Base-by-base conservation (phyloP, 2,113 vertebrate species). In the Redunca redunca region DNA sequence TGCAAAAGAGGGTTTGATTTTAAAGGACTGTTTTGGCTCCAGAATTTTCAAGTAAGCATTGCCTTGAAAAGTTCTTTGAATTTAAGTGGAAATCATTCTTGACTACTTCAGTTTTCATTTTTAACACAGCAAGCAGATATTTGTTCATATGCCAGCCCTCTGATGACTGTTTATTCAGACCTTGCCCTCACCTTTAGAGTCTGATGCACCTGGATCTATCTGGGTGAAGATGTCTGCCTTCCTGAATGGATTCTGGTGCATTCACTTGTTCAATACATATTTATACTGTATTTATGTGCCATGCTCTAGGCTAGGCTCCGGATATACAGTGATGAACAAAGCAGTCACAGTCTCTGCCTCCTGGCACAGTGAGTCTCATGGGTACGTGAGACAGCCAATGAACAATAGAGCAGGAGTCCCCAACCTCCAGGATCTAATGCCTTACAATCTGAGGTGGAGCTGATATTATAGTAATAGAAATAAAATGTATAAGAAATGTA, bases 51-150 rank as follows among this genome's bases (percentile, higher is more conserved):
- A 58, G 36, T 53, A 88, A 88, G 57, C 23, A 19, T 86, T 95
- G 77, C 84, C n/a, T 48, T 28, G 88, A 92, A 40, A 53, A 84
- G 21, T 71, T 55, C 62, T 94, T 89, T 81, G n/a, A 95, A 64
- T 95, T 96, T 81, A 90, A 97, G 30, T 25, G 28, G 62, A 94
- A 89, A 60, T 77, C 26, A 62, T 80, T 96, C 46, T 25, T 14
- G 33, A 86, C 28, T 12, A 43, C 28, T 93, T 92, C 60, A 87
- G 25, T n/a, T 58, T 82, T 90, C 50, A 85, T 55, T 94, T 87
- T 91, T 28, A 57, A 87, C 15, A 36, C 2, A 84, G 30, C 33
- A 64, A n/a, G 36, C 60, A 78, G 87, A 16, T 80, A 36, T 33
- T 77, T 80, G 67, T 71, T 80, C 78, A 48, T 43, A 67, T 21